These are phyloP conservation scores for Ctenopoma multispine DNA, from an alignment of 2,797 vertebrate species.

Conservation along the genomic window DNA sequence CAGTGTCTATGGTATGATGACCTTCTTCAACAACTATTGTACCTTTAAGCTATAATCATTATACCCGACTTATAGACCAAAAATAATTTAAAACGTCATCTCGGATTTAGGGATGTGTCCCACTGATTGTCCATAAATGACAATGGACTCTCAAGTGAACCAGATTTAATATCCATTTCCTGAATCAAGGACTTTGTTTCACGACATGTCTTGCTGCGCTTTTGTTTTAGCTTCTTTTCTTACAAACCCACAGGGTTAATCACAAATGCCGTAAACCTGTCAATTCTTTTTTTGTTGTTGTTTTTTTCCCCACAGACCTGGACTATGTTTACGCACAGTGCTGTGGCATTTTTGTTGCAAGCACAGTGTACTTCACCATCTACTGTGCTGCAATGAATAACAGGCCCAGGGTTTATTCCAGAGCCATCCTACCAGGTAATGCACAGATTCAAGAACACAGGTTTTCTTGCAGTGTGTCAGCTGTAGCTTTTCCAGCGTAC, in stretches of 20 bases:
- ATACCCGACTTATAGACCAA: background rate
- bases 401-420: slow-evolving; percentile 87
- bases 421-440: slow-evolving; percentile 90
- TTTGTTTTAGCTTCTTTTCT: background rate
- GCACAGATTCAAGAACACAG: too few species aligned
- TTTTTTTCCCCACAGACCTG: slow-evolving; percentile 83
- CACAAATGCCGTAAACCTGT: background rate
- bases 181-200: background rate
- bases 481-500: too few species aligned
- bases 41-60: background rate
- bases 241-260: background rate
- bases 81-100: background rate
- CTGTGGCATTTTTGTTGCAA: slow-evolving; percentile 90
- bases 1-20: slow-evolving; percentile 87
- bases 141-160: background rate
- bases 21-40: background rate
- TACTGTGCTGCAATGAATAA: slow-evolving; percentile 90
- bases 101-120: background rate
- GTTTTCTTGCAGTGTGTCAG: too few species aligned
- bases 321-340: slow-evolving; percentile 91
- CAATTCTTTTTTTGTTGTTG: background rate
- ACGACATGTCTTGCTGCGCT: background rate
- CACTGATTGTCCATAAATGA: background rate
- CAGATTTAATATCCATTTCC: slow-evolving; percentile 5
- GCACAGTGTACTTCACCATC: slow-evolving; percentile 89